phyloP scores from a whole-genome alignment of 2,113 vertebrate species.

The Zeus faber region DNA sequence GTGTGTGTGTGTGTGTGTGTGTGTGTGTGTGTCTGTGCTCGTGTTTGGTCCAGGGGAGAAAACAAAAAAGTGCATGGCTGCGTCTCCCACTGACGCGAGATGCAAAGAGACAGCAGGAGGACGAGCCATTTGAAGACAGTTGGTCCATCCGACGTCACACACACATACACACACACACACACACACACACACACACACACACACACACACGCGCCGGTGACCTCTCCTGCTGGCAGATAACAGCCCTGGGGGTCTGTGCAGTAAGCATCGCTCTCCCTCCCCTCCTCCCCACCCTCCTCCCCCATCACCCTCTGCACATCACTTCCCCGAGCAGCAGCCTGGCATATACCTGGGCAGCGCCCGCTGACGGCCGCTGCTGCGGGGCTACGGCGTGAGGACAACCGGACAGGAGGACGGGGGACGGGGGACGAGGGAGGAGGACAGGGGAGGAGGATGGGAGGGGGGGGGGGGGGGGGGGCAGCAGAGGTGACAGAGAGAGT shows the following conservation, averaged over 20 bases:
- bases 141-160: slow-evolving; percentile 10
- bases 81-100: slow-evolving; percentile 2
- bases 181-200: slow-evolving; percentile 13
- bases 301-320: slow-evolving; percentile 22
- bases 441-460: slow-evolving; percentile 33
- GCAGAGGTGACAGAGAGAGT: slow-evolving; percentile 69
- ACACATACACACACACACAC: slow-evolving; percentile 9
- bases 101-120: slow-evolving; percentile 11
- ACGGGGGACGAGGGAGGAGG: slow-evolving; percentile 37
- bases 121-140: slow-evolving; percentile 8
- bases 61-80: slow-evolving; percentile 6
- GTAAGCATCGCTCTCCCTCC: background rate
- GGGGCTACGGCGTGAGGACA: too few relatives aligned
- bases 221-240: slow-evolving; percentile 47
- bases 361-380: slow-evolving; percentile 10
- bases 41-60: slow-evolving; percentile 31
- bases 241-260: slow-evolving; percentile 15
- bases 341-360: slow-evolving; percentile 42
- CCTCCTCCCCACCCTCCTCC: background rate
- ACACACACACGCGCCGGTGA: slow-evolving; percentile 23
- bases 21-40: background rate
- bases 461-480: slow-evolving; percentile 41
- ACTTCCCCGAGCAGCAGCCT: slow-evolving; percentile 57
- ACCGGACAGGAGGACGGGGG: too few relatives aligned
- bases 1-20: background rate